phyloP scores from a whole-genome alignment of 2,113 vertebrate genomes.

The Todiramphus chloris region DNA sequence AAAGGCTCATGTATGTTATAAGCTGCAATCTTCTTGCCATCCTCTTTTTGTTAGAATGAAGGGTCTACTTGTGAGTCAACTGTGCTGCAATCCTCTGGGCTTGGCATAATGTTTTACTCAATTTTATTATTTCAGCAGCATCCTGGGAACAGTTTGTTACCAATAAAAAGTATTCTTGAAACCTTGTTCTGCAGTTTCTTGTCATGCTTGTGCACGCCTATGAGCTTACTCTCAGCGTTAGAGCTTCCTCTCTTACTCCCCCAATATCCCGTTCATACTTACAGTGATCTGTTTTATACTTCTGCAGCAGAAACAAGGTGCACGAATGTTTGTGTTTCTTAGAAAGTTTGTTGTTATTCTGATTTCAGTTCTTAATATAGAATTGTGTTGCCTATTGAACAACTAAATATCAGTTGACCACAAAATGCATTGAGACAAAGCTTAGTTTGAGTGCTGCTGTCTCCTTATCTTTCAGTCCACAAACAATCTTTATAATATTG shows the following conservation, averaged over 20 bases:
- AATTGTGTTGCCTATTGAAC: not conserved
- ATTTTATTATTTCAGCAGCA: not conserved
- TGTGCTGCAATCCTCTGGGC: not conserved
- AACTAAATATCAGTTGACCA: not conserved
- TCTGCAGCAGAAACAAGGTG: not conserved
- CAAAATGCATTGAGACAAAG: not conserved
- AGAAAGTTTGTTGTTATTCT: not conserved
- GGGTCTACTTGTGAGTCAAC: not conserved
- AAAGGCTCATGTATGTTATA: not conserved
- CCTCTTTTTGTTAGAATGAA: not conserved
- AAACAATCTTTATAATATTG: not conserved
- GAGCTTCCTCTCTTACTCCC: not conserved
- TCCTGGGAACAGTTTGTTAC: not conserved
- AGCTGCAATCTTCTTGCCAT: not conserved
- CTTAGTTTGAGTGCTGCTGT: not conserved
- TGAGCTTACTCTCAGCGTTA: not conserved
- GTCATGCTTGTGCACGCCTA: rapidly evolving
- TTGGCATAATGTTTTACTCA: not conserved
- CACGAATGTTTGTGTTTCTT: not conserved
- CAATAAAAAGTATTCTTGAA: not conserved
- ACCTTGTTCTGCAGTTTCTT: not conserved
- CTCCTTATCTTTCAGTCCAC: not conserved
- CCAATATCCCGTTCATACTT: not conserved
- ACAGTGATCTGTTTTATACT: not conserved
- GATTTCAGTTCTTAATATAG: not conserved